These are phyloP conservation scores for Leptopilina myrica DNA, from an alignment of 2,888 invertebrate genomes.

Conservation along the genomic window DNA sequence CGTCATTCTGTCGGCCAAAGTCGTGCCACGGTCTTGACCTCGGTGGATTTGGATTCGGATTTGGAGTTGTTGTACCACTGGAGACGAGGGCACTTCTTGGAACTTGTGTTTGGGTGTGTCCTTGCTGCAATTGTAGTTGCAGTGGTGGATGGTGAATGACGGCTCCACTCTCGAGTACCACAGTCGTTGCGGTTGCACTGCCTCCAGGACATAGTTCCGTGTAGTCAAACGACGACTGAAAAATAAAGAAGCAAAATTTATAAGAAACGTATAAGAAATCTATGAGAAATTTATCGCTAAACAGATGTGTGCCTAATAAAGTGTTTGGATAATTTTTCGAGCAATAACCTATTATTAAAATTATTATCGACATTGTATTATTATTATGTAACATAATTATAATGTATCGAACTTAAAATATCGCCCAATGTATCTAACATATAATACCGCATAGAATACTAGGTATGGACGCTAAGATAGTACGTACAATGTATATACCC, in stretches of 20 bases:
- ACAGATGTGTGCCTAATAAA: too few species aligned
- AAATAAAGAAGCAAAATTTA: background rate
- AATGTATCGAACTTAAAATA: too few species aligned
- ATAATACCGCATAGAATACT: too few species aligned
- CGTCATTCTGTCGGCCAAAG: constrained; percentile 95
- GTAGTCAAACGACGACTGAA: constrained; percentile 91
- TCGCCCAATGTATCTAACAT: too few species aligned
- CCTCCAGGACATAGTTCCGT: constrained; percentile 88
- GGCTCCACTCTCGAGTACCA: constrained; percentile 78
- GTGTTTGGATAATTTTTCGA: too few species aligned
- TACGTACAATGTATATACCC: too few species aligned
- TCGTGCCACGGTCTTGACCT: constrained; percentile 95
- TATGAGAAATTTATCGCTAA: too few species aligned
- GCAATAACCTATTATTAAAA: too few species aligned
- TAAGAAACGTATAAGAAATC: too few species aligned
- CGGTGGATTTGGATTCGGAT: constrained; percentile 75
- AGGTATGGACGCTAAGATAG: too few species aligned
- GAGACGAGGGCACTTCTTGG: constrained; percentile 77
- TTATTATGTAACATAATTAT: too few species aligned
- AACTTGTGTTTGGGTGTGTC: constrained; percentile 80
- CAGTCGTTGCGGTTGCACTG: constrained; percentile 77
- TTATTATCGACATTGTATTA: too few species aligned
- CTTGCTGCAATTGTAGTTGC: constrained; percentile 77
- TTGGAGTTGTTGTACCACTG: constrained; percentile 68
- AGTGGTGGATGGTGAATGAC: constrained; percentile 78